Base-by-base conservation (phyloP, 2,888 invertebrate genomes). In the Ochropacha duplaris region DNA sequence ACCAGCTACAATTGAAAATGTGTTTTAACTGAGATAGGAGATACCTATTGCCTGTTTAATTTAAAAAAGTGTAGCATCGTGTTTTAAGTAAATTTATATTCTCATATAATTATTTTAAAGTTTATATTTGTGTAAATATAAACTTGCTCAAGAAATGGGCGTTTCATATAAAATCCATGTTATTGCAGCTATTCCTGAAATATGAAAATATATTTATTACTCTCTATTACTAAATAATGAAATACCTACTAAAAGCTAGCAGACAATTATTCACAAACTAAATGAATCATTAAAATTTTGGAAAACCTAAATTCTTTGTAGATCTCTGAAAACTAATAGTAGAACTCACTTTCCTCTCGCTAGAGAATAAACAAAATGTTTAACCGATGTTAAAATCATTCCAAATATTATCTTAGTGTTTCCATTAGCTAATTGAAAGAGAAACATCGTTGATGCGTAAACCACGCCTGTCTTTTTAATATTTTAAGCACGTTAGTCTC, bases 361-460 rank as follows among this genome's bases (percentile, higher is more conserved):
- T 19, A 19, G 44, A 44, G 44, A 19, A 9, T 4, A 9, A 19
- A 19, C 44, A 9, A 19, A 19, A 44, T 44, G 19, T 44, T 44
- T 44, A 19, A 44, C 44, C n/a, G 5, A 44, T 44, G 16, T 44
- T 44, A 44, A 44, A 44, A 44, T 16, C 44, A 44, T 44, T 44
- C 19, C 44, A 19, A 44, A 44, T 19, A 19, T 44, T 44, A 44
- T 44, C 19, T 19, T 44, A 19, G 19, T 44, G 39, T 39, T 16
- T 44, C 44, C 44, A 44, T 44, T 44, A 44, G 44, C 44, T 44
- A 44, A 44, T 44, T 44, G 44, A 19, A 44, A 44, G 44, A 44
- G 44, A n/a, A n/a, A 44, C n/a, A 4, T 19, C 44, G 44, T 19
- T 44, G 44, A 44, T 44, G 44, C 44, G 44, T 44, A 44, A 44